Evolutionary conservation across 2,888 invertebrate genomes (phyloP).

Genomic region (Volucella inflata): DNA sequence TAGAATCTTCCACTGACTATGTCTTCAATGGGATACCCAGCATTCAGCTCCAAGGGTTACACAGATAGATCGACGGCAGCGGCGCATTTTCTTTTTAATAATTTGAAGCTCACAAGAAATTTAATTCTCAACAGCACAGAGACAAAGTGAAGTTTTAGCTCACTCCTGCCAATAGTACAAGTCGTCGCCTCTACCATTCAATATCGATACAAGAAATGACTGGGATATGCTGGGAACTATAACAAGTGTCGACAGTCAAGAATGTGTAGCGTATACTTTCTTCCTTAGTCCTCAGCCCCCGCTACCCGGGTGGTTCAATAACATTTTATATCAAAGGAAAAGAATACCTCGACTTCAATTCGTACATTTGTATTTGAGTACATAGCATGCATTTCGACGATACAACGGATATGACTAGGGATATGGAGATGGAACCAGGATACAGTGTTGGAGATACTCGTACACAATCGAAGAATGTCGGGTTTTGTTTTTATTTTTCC

Average conservation of each 20-base stretch:
- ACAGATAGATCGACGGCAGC: no score
- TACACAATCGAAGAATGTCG: conserved; percentile 44
- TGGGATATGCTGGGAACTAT: conserved; percentile 61
- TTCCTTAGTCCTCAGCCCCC: no score
- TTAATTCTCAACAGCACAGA: conserved; percentile 33
- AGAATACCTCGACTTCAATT: conserved; percentile 51
- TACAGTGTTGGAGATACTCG: conserved; percentile 27
- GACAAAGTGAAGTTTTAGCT: conserved; percentile 1
- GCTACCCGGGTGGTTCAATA: conserved; percentile 61
- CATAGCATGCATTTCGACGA: conserved; percentile 49
- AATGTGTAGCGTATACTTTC: conserved; percentile 19
- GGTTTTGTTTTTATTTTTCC: conserved; percentile 52
- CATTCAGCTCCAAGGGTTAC: neutral
- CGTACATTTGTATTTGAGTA: no score
- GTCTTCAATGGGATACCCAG: neutral
- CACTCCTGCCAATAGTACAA: neutral
- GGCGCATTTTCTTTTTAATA: conserved; percentile 31
- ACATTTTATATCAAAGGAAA: conserved; percentile 63
- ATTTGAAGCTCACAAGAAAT: conserved; percentile 57
- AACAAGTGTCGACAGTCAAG: conserved; percentile 70
- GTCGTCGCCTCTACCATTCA: conserved; percentile 22
- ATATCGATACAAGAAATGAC: conserved; percentile 49
- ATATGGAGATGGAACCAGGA: neutral
- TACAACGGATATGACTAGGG: neutral
- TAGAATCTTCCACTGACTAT: conserved; percentile 17